Percentiles rank a stretch among this genome's conserved stretches.
Conservation (phyloP, 2,113 vertebrate species). For the Zootoca vivipara region DNA sequence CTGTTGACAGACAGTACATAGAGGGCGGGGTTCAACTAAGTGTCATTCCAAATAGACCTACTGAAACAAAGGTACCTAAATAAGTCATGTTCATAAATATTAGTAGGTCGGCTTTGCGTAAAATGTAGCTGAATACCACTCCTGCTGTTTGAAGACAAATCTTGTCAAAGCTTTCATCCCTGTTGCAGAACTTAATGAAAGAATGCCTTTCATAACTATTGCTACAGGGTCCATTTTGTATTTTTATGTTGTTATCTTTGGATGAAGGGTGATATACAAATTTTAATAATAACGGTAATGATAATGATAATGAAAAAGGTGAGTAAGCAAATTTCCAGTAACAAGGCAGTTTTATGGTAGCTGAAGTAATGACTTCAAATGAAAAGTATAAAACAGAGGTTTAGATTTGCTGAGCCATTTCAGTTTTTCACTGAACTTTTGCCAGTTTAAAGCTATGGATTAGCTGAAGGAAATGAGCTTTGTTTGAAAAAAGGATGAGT, state of each 20-base stretch:
- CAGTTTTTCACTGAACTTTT: slow-evolving; percentile 41
- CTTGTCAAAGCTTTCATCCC: background rate
- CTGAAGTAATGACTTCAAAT: slow-evolving; percentile 56
- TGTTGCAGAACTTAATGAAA: slow-evolving; percentile 1
- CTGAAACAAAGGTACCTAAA: too few relatives aligned
- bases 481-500: background rate
- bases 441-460: slow-evolving; percentile 50
- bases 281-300: too few relatives aligned
- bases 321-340: slow-evolving; percentile 41
- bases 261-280: too few relatives aligned
- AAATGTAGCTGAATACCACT: too few relatives aligned
- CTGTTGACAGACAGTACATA: background rate
- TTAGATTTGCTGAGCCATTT: slow-evolving; percentile 46
- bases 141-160: background rate
- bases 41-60: too few relatives aligned
- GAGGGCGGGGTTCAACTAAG: too few relatives aligned
- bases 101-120: too few relatives aligned
- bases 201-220: slow-evolving; percentile 50
- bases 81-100: too few relatives aligned
- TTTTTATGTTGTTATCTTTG: too few relatives aligned
- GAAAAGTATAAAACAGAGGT: slow-evolving; percentile 55
- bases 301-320: too few relatives aligned
- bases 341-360: slow-evolving; percentile 44
- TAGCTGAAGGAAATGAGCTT: slow-evolving; percentile 5
- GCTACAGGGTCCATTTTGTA: background rate